Conservation (phyloP, 2,797 vertebrate genomes). For the Huso huso region DNA sequence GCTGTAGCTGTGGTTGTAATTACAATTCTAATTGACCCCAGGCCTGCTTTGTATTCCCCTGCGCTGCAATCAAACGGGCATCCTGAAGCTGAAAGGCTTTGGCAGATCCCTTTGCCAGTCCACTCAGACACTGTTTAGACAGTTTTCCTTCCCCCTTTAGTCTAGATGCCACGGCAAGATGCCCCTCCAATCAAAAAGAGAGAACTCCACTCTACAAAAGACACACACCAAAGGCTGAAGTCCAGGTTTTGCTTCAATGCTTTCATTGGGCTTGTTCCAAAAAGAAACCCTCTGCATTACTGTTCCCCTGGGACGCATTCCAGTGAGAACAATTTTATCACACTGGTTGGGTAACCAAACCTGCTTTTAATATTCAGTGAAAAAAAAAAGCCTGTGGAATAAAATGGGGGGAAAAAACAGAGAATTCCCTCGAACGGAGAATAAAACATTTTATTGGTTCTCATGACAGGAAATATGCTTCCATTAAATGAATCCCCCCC, state of each 20-base stretch:
- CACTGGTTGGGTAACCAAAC: conserved; percentile 5
- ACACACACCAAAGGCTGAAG: not conserved
- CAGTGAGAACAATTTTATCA: conserved; percentile 13
- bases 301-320: conserved; percentile 18
- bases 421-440: too few species aligned
- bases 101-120: not conserved
- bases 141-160: not conserved
- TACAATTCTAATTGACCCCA: too few species aligned
- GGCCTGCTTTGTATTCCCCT: not conserved
- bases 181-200: not conserved
- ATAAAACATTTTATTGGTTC: too few species aligned
- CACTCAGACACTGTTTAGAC: not conserved
- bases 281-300: not conserved
- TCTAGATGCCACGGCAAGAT: not conserved
- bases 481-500: too few species aligned
- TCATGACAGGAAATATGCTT: not conserved
- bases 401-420: not conserved
- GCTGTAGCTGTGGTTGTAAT: too few species aligned
- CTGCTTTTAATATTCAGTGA: not conserved
- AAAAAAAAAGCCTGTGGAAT: not conserved
- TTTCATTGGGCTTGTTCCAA: conserved; percentile 12
- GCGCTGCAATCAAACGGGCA: not conserved
- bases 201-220: conserved; percentile 1
- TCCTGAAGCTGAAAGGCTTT: not conserved
- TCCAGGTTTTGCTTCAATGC: conserved; percentile 4